Evolutionary conservation across 2,888 invertebrate genomes (phyloP).

Genomic region (Elysia crispata): DNA sequence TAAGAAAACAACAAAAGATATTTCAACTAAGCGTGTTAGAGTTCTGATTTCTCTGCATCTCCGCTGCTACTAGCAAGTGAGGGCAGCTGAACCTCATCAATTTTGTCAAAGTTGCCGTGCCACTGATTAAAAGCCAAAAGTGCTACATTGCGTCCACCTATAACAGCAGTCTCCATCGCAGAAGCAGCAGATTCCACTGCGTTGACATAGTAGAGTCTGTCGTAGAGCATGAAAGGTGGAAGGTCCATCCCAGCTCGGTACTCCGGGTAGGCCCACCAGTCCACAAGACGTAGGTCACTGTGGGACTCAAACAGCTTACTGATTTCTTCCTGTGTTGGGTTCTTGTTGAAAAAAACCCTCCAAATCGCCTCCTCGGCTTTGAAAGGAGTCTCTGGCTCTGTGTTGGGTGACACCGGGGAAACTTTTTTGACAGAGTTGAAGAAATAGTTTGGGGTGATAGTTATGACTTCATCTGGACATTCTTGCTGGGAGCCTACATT

Average conservation of each 20-base stretch:
- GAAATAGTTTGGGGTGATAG: constrained; percentile 78
- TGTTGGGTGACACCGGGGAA: constrained; percentile 62
- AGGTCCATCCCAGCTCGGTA: constrained; percentile 69
- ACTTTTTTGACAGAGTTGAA: constrained; percentile 79
- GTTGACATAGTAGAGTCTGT: constrained; percentile 82
- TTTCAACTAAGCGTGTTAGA: no score
- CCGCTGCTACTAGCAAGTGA: background rate
- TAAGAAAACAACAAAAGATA: no score
- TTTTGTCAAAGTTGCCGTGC: constrained; percentile 66
- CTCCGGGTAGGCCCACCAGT: constrained; percentile 73
- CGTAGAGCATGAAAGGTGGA: constrained; percentile 79
- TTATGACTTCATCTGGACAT: constrained; percentile 77
- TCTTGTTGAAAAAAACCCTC: constrained; percentile 81
- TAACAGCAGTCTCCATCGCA: constrained; percentile 84
- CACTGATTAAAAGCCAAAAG: constrained; percentile 79
- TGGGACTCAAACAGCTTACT: constrained; percentile 77
- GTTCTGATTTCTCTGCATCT: background rate
- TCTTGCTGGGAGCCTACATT: constrained; percentile 71
- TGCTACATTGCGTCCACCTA: constrained; percentile 83
- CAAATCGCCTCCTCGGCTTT: constrained; percentile 76
- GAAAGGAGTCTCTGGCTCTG: constrained; percentile 60
- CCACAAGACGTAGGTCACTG: constrained; percentile 63
- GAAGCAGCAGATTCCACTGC: constrained; percentile 83
- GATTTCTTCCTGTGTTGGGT: constrained; percentile 74
- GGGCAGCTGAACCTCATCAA: constrained; percentile 61